Conservation (phyloP, 2,113 vertebrate genomes). For the Rafetus swinhoei region DNA sequence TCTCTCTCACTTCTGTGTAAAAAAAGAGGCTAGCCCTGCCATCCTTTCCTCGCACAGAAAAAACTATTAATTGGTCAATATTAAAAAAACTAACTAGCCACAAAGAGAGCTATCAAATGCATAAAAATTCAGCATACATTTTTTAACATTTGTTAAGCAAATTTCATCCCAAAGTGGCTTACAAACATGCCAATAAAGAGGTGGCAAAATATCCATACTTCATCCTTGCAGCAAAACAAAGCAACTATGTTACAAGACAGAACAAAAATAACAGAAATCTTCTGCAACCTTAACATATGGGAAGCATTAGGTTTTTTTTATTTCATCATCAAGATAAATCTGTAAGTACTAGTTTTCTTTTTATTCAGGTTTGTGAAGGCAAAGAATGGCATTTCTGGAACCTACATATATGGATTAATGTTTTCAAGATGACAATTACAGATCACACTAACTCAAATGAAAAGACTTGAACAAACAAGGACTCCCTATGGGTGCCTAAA, state of each 20-base stretch:
- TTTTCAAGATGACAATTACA: neutral
- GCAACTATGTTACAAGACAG: neutral
- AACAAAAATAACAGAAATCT: neutral
- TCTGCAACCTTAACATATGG: neutral
- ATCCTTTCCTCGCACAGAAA: neutral
- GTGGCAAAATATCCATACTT: neutral
- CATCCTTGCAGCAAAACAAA: neutral
- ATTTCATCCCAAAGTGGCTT: neutral
- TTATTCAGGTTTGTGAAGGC: neutral
- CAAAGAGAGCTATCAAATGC: neutral
- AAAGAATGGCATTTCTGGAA: neutral
- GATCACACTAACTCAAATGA: neutral
- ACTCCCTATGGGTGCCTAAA: neutral
- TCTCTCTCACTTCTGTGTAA: no score
- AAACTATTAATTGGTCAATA: neutral
- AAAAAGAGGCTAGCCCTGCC: neutral
- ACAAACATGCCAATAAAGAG: rapidly evolving
- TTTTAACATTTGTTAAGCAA: rapidly evolving
- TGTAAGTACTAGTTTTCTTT: neutral
- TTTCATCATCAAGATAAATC: neutral
- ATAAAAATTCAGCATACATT: neutral
- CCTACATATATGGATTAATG: neutral
- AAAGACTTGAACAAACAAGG: neutral
- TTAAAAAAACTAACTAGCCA: neutral
- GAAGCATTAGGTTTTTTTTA: neutral